Evolutionary conservation across 2,888 invertebrate genomes (phyloP).

Genomic region (Trachelus tabidus): DNA sequence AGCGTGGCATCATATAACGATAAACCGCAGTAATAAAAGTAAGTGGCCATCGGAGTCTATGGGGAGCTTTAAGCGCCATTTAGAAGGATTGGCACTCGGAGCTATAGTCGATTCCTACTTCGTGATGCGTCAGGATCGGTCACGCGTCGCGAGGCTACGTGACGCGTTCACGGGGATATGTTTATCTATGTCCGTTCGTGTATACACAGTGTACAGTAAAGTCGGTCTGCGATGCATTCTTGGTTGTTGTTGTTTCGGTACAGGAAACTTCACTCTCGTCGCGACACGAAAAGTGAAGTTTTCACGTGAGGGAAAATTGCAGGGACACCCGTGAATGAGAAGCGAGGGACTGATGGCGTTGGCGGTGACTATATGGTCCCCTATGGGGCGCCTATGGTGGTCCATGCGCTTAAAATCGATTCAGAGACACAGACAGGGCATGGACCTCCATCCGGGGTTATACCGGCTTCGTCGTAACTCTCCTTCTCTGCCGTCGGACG

Average conservation of each 20-base stretch:
- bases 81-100: not conserved
- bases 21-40: slow-evolving; percentile 39
- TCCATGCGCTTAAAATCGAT: slow-evolving; percentile 59
- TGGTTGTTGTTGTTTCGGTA: not conserved
- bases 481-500: not conserved
- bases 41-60: slow-evolving; percentile 32
- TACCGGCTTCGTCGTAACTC: slow-evolving; percentile 47
- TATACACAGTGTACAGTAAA: not conserved
- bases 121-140: not conserved
- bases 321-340: not conserved
- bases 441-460: slow-evolving; percentile 46
- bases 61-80: slow-evolving; percentile 13
- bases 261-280: not conserved
- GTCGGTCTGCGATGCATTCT: not conserved
- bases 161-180: not conserved
- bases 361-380: not conserved
- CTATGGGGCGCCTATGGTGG: slow-evolving; percentile 45
- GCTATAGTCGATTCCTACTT: not conserved
- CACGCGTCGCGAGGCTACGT: not conserved
- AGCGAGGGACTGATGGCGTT: not conserved
- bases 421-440: slow-evolving; percentile 54
- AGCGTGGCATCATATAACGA: slow-evolving; percentile 34
- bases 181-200: not conserved
- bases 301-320: not conserved
- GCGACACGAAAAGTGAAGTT: not conserved